These are phyloP conservation scores for Neolamprologus cancellatus DNA, from an alignment of 2,113 vertebrate genomes.

Conservation along the genomic window DNA sequence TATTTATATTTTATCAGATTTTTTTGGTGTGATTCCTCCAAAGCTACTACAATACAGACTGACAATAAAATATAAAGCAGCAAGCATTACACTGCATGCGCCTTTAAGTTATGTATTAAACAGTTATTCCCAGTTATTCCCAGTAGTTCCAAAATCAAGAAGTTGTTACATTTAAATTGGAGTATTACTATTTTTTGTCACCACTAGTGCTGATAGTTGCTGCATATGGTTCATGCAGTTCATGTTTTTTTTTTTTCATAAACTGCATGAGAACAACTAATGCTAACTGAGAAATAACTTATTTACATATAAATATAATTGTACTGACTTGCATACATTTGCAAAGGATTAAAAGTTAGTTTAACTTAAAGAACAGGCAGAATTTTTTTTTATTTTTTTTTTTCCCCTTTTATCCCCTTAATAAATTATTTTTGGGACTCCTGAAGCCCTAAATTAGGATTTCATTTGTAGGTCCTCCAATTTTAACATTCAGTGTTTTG, in stretches of 20 bases:
- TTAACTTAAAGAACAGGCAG: neutral
- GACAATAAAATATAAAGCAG: neutral
- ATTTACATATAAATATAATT: neutral
- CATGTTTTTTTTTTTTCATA: neutral
- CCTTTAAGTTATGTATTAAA: neutral
- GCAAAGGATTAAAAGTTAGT: neutral
- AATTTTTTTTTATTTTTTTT: rapidly evolving
- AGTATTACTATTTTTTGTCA: neutral
- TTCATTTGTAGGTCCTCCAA: neutral
- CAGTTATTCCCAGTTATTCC: neutral
- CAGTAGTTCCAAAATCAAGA: neutral
- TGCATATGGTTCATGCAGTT: neutral
- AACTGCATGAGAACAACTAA: neutral
- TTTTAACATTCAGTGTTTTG: neutral
- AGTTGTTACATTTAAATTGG: neutral
- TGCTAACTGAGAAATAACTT: neutral
- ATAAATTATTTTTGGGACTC: neutral
- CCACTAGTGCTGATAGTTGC: neutral
- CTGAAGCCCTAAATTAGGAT: neutral
- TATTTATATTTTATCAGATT: neutral
- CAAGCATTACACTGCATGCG: rapidly evolving
- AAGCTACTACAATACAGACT: neutral
- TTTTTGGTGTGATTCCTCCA: neutral
- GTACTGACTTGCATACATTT: neutral
- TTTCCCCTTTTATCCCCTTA: neutral